Evolutionary conservation across 2,113 vertebrate genomes (phyloP).

Genomic region (Neodon shergylaensis): DNA sequence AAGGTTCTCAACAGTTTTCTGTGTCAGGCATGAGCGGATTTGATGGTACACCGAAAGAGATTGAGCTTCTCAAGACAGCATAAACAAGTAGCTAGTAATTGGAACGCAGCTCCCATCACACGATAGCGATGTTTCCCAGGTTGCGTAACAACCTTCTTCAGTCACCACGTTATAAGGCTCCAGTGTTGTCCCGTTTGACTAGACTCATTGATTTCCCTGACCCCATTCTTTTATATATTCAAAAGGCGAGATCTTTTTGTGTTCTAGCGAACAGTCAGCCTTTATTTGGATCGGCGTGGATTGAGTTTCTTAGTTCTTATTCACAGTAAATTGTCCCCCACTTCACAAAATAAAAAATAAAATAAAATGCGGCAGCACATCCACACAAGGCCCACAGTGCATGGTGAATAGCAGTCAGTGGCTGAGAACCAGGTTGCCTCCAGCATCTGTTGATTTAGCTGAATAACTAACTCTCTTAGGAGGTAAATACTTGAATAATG

Average conservation of each 20-base stretch:
- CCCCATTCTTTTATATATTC: background rate
- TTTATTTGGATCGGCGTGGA: background rate
- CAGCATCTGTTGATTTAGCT: background rate
- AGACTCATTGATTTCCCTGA: background rate
- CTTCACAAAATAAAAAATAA: background rate
- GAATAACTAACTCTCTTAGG: conserved; percentile 1
- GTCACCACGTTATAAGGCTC: background rate
- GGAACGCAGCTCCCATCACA: background rate
- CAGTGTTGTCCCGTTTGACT: background rate
- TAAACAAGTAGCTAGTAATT: background rate
- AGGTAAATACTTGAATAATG: background rate
- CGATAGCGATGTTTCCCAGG: background rate
- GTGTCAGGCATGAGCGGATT: background rate
- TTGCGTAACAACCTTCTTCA: background rate
- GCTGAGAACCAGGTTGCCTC: background rate
- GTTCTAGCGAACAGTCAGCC: conserved; percentile 5
- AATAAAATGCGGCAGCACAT: conserved; percentile 8
- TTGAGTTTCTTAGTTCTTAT: conserved; percentile 38
- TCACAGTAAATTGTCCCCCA: background rate
- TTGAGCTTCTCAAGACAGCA: background rate
- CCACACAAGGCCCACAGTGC: background rate
- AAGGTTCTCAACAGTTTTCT: background rate
- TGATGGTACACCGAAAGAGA: background rate
- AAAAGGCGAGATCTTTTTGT: background rate
- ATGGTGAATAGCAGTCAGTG: background rate